A percentile compares a stretch with the other conserved stretches of the same genome.
Evolutionary conservation across 2,888 invertebrate genomes (phyloP).

Genomic region (Ernsta delagoae): DNA sequence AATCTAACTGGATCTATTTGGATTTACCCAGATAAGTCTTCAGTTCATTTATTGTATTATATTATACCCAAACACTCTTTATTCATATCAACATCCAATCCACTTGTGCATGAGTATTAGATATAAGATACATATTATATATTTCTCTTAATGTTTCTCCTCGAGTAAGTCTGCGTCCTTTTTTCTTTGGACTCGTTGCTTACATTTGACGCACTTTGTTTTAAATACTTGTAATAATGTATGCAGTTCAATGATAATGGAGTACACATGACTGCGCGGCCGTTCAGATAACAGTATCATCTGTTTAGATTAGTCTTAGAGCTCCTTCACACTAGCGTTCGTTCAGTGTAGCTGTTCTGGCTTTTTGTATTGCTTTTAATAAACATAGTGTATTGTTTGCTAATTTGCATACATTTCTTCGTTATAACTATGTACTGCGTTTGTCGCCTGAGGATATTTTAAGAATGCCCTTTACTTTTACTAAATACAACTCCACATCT

Average conservation of each 20-base stretch:
- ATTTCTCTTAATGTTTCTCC: too few relatives aligned
- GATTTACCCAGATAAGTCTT: too few relatives aligned
- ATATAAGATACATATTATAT: background rate
- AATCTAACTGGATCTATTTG: too few relatives aligned
- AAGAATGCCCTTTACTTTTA: background rate
- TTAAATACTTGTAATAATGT: conserved; percentile 10
- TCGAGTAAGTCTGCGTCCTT: too few relatives aligned
- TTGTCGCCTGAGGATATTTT: too few relatives aligned
- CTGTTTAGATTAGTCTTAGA: conserved; percentile 2
- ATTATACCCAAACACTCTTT: too few relatives aligned
- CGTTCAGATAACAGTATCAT: conserved; percentile 12
- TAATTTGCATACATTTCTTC: too few relatives aligned
- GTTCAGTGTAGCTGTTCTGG: background rate
- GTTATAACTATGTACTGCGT: too few relatives aligned
- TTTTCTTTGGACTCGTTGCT: background rate
- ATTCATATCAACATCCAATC: too few relatives aligned
- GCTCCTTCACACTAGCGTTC: background rate
- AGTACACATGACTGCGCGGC: background rate
- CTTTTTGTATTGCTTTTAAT: background rate
- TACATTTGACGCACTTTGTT: conserved; percentile 16
- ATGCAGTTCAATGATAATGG: conserved; percentile 11
- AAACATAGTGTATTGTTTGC: background rate
- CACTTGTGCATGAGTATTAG: too few relatives aligned
- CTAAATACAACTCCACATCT: background rate
- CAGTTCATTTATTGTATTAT: too few relatives aligned